Percentiles rank a stretch among this genome's conserved stretches.
These are phyloP conservation scores for Monochamus alternatus DNA, from an alignment of 2,888 invertebrate genomes.

Conservation along the genomic window DNA sequence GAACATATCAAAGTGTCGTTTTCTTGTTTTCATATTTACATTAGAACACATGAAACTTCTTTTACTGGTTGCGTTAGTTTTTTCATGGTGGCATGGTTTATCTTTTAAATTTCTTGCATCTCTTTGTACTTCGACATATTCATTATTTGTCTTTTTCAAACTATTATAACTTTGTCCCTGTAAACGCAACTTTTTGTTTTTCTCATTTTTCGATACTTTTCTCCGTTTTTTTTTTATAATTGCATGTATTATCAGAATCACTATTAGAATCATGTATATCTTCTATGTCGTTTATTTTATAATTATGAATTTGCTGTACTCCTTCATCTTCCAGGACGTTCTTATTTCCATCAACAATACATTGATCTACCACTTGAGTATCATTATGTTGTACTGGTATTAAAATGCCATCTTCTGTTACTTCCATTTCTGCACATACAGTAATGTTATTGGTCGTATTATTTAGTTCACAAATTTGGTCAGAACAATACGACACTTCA, in stretches of 20 bases:
- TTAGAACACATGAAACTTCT: slow-evolving; percentile 12
- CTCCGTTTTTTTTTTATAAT: slow-evolving; percentile 9
- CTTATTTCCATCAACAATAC: background rate
- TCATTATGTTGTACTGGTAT: slow-evolving; percentile 6
- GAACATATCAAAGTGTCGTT: slow-evolving; percentile 15
- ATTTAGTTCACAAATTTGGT: background rate
- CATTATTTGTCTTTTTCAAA: slow-evolving; percentile 12
- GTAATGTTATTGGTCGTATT: background rate
- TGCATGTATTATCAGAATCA: background rate
- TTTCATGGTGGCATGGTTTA: background rate
- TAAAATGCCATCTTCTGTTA: slow-evolving; percentile 2
- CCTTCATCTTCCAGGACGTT: slow-evolving; percentile 6
- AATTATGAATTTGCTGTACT: too few relatives aligned
- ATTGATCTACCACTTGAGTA: background rate
- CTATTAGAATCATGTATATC: slow-evolving; percentile 9
- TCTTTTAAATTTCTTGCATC: slow-evolving; percentile 20
- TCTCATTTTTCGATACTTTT: slow-evolving; percentile 4
- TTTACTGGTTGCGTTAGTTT: slow-evolving; percentile 1
- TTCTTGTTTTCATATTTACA: slow-evolving; percentile 10
- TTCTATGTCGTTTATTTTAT: slow-evolving; percentile 6
- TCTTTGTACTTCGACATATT: slow-evolving; percentile 17
- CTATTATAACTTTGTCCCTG: background rate
- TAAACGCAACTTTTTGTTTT: background rate
- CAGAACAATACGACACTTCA: background rate
- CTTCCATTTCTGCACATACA: background rate